Percentiles rank a stretch among this genome's conserved stretches.
Evolutionary conservation across 2,113 vertebrate genomes (phyloP).

Genomic region (Protomyctophum bolini): DNA sequence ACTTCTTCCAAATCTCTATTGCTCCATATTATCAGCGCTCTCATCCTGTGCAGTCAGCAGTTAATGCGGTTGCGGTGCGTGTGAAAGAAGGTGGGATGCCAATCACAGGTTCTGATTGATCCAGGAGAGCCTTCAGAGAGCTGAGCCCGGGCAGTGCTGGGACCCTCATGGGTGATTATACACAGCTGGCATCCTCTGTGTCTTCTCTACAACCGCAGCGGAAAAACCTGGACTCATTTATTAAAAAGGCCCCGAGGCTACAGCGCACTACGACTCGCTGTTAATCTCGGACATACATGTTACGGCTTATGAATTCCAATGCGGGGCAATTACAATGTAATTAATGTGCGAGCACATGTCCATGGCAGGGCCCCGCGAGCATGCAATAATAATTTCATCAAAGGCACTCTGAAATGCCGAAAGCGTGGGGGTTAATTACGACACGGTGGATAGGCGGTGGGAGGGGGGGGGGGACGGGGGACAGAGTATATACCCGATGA

Average conservation of each 20-base stretch:
- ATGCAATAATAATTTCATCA: conserved; percentile 56
- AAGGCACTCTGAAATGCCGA: neutral
- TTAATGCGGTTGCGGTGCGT: neutral
- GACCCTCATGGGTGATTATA: neutral
- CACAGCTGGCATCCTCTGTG: neutral
- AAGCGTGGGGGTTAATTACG: neutral
- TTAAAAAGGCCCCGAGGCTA: conserved; percentile 34
- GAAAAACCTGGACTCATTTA: conserved; percentile 5
- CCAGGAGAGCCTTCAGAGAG: neutral
- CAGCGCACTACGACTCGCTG: neutral
- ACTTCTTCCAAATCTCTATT: no score
- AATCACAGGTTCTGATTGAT: conserved; percentile 12
- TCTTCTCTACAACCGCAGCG: neutral
- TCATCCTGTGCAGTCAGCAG: no score
- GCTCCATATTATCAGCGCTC: no score
- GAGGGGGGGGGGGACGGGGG: neutral
- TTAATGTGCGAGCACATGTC: conserved; percentile 46
- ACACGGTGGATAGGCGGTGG: neutral
- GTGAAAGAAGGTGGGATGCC: neutral
- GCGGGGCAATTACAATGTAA: conserved; percentile 46
- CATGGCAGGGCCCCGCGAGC: conserved; percentile 18
- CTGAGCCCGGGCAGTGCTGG: neutral
- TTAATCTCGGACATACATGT: conserved; percentile 43
- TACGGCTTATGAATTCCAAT: conserved; percentile 46
- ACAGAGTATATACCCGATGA: conserved; percentile 20